Percentiles rank a stretch among this genome's conserved stretches.
Conservation (phyloP, 2,113 vertebrate species). For the Phrynosoma blainvillii region DNA sequence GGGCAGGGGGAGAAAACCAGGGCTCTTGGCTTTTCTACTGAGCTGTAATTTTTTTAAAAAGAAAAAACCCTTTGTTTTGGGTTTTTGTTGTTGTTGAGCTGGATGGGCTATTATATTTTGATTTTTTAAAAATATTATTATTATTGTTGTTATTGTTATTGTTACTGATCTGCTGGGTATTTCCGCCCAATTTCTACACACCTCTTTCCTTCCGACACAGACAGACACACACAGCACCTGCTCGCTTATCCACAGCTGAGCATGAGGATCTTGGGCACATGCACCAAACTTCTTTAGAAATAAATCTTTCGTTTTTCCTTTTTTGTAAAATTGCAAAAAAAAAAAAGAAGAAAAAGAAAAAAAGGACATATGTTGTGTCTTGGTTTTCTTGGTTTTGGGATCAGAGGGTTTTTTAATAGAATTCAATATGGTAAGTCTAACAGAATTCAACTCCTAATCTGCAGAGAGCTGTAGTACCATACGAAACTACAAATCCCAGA, state of each 20-base stretch:
- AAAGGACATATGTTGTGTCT: not conserved
- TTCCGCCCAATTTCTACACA: conserved; percentile 18
- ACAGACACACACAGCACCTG: not conserved
- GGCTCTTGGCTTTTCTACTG: conserved; percentile 35
- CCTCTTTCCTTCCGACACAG: not conserved
- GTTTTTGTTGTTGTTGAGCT: not conserved
- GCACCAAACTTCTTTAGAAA: conserved; percentile 30
- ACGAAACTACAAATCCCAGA: no score
- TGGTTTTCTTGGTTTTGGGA: not conserved
- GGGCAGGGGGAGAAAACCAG: not conserved
- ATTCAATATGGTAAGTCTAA: no score
- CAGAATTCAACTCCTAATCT: no score
- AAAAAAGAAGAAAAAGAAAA: not conserved
- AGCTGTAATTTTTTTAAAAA: conserved; percentile 36
- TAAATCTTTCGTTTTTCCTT: conserved; percentile 21
- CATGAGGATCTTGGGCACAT: conserved; percentile 8
- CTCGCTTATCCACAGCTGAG: not conserved
- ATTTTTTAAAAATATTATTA: not conserved
- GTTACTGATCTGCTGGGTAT: conserved; percentile 19
- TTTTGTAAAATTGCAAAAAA: conserved; percentile 28
- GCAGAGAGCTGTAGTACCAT: no score
- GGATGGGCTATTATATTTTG: conserved; percentile 43
- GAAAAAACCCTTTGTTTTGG: not conserved
- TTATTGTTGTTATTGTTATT: conserved; percentile 18
- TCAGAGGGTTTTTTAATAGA: no score